These are phyloP conservation scores for Barbus barbus DNA, from an alignment of 2,113 vertebrate genomes.

Conservation along the genomic window DNA sequence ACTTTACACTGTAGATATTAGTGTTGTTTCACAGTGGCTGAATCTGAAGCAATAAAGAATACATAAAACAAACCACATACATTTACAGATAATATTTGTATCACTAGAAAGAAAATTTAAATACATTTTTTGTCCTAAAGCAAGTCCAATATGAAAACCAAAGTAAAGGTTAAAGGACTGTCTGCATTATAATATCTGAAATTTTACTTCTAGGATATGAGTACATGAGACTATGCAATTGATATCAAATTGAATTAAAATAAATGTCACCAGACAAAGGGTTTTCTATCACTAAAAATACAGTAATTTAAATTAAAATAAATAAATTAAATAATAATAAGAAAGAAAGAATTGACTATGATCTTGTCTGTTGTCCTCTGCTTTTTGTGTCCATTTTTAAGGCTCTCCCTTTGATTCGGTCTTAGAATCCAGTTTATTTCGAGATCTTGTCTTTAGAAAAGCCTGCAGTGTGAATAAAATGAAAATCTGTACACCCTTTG, in stretches of 20 bases:
- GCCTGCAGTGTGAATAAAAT: conserved; percentile 59
- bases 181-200: background rate
- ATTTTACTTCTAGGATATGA: background rate
- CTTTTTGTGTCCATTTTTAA: background rate
- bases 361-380: background rate
- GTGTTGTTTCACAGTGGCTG: background rate
- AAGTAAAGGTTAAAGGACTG: background rate
- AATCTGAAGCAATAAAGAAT: background rate
- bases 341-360: background rate
- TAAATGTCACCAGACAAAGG: background rate
- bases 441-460: background rate
- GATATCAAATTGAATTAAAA: background rate
- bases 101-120: background rate
- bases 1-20: no score
- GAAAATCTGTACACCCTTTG: conserved; percentile 68
- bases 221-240: background rate
- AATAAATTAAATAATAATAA: no score
- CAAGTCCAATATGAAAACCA: background rate
- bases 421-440: background rate
- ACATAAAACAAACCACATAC: background rate
- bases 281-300: no score
- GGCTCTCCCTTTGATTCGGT: background rate
- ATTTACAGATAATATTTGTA: background rate
- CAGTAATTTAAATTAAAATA: no score
- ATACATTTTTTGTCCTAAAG: background rate